phyloP scores from a whole-genome alignment of 2,113 vertebrate genomes.

The Thamnaconus septentrionalis region DNA sequence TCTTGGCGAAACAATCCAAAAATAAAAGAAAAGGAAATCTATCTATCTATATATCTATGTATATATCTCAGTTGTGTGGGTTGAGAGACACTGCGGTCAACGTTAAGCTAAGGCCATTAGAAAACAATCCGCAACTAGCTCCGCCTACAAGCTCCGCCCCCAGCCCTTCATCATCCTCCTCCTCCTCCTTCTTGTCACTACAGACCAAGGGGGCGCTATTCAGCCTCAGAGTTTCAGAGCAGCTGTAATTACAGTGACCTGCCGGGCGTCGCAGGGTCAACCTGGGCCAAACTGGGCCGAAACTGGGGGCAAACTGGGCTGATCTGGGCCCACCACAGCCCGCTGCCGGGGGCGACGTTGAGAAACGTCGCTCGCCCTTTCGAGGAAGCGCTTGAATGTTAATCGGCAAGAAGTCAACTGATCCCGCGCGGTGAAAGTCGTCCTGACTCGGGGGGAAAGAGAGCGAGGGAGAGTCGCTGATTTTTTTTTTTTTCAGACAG shows the following conservation, averaged over 20 bases:
- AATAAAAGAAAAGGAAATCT: no score
- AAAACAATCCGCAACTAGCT: slow-evolving; percentile 26
- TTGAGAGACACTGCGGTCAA: slow-evolving; percentile 29
- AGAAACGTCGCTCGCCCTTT: no score
- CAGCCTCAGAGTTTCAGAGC: slow-evolving; percentile 28
- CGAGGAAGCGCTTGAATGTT: no score
- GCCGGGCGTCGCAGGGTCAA: slow-evolving; percentile 17
- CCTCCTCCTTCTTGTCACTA: no score
- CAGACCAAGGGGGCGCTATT: no score
- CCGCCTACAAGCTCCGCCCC: background rate
- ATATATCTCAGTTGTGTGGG: background rate
- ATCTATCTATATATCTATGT: background rate
- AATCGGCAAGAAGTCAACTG: no score
- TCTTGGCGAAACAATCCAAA: slow-evolving; percentile 36
- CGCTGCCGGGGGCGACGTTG: no score
- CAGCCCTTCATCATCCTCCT: slow-evolving; percentile 13
- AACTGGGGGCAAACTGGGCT: slow-evolving; percentile 10
- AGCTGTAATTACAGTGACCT: slow-evolving; percentile 22
- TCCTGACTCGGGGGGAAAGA: no score
- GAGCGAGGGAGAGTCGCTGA: no score
- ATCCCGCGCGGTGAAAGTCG: no score
- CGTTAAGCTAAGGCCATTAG: slow-evolving; percentile 57
- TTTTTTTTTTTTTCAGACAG: no score
- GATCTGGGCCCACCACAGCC: background rate
- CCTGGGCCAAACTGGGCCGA: slow-evolving; percentile 17